These are phyloP conservation scores for Polyploca ridens DNA, from an alignment of 2,888 invertebrate genomes.

Conservation along the genomic window DNA sequence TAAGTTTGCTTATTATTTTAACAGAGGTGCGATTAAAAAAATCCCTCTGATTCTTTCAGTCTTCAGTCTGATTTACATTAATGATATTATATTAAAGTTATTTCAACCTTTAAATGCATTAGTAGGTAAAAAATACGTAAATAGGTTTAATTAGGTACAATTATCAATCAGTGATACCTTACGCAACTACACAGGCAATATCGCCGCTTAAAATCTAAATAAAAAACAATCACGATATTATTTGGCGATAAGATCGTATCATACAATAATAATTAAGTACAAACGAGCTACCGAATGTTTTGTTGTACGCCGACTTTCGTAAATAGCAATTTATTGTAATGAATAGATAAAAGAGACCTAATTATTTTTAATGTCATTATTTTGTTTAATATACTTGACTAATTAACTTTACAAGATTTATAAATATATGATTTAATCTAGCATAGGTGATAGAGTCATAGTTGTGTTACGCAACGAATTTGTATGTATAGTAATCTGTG, in stretches of 20 bases:
- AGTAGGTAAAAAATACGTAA: not conserved
- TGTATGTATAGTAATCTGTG: no score
- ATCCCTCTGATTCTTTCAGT: no score
- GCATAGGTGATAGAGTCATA: not conserved
- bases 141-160: not conserved
- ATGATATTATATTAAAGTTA: no score
- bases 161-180: conserved; percentile 31
- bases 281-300: conserved; percentile 54
- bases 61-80: no score
- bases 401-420: conserved; percentile 1
- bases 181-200: conserved; percentile 30
- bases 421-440: not conserved
- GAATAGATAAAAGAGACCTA: conserved; percentile 38
- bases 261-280: conserved; percentile 50
- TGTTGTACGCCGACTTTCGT: conserved; percentile 38
- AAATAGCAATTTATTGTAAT: conserved; percentile 29
- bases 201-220: conserved; percentile 43
- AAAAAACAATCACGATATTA: conserved; percentile 44
- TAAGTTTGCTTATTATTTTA: no score
- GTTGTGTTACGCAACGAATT: no score
- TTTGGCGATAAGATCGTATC: conserved; percentile 48
- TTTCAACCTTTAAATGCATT: no score
- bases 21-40: no score
- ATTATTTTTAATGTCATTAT: conserved; percentile 28
- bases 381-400: not conserved